Conservation (phyloP, 2,113 vertebrate genomes). For the Zapornia atra region DNA sequence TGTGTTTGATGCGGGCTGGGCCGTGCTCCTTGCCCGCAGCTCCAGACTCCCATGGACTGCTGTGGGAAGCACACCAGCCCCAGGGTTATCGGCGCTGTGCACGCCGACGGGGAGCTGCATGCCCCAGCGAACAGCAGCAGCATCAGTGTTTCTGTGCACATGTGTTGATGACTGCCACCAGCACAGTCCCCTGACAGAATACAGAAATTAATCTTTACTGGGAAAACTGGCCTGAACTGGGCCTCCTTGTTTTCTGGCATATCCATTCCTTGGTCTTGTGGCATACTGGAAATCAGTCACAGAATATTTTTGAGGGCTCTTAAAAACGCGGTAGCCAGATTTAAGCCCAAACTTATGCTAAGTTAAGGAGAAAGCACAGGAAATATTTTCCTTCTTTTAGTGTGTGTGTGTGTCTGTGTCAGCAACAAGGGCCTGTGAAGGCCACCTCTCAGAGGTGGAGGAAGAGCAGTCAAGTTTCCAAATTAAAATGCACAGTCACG, state of each 20-base stretch:
- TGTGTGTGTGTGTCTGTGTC: background rate
- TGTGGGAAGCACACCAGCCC: background rate
- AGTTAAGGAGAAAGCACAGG: background rate
- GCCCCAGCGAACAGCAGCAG: rapidly evolving
- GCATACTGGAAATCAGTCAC: background rate
- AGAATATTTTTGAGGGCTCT: background rate
- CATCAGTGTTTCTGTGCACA: rapidly evolving
- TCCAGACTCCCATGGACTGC: background rate
- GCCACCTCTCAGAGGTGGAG: background rate
- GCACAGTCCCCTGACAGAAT: background rate
- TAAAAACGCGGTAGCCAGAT: background rate
- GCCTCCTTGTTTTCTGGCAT: background rate
- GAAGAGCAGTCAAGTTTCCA: background rate
- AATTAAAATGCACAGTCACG: background rate
- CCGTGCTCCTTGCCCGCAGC: background rate
- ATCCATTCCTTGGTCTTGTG: background rate
- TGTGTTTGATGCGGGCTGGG: background rate
- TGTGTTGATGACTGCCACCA: background rate
- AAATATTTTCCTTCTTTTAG: background rate
- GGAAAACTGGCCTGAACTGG: background rate
- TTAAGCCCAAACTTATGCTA: background rate
- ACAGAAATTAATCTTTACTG: background rate
- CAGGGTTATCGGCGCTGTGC: no score
- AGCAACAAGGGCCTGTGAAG: background rate
- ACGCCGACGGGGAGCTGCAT: rapidly evolving